phyloP scores from a whole-genome alignment of 2,113 vertebrate species.

The Campylomormyrus numenius region DNA sequence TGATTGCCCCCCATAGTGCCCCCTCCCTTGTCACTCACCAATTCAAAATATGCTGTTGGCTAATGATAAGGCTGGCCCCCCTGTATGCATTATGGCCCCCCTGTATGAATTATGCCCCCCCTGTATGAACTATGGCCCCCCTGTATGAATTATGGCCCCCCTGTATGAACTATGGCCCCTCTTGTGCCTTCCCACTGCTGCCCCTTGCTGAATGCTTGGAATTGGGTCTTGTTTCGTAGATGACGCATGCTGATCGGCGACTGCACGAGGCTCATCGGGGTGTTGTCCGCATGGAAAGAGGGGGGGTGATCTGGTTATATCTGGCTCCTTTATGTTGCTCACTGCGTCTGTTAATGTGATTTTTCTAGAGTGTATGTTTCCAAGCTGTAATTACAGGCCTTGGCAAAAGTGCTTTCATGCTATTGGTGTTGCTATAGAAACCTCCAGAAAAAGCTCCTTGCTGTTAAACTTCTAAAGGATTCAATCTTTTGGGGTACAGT shows the following conservation, averaged over 20 bases:
- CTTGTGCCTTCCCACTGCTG: not conserved
- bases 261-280: not conserved
- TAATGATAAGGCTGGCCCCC: not conserved
- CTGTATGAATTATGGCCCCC: not conserved
- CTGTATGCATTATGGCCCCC: not conserved
- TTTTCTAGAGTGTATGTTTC: not conserved
- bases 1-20: not conserved
- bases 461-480: conserved; percentile 11
- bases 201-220: not conserved
- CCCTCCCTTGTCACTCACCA: not conserved
- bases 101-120: not conserved
- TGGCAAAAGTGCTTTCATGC: conserved; percentile 4
- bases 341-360: not conserved
- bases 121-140: not conserved
- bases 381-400: conserved; percentile 18
- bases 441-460: not conserved
- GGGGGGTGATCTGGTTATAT: not conserved
- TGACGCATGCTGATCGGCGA: not conserved
- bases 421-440: conserved; percentile 24
- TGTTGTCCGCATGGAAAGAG: not conserved
- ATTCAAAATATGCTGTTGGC: not conserved
- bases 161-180: not conserved
- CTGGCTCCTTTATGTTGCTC: not conserved
- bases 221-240: not conserved
- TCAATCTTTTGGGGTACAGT: not conserved